Base-by-base conservation (phyloP, 2,113 vertebrate genomes). In the Carassius carassius region DNA sequence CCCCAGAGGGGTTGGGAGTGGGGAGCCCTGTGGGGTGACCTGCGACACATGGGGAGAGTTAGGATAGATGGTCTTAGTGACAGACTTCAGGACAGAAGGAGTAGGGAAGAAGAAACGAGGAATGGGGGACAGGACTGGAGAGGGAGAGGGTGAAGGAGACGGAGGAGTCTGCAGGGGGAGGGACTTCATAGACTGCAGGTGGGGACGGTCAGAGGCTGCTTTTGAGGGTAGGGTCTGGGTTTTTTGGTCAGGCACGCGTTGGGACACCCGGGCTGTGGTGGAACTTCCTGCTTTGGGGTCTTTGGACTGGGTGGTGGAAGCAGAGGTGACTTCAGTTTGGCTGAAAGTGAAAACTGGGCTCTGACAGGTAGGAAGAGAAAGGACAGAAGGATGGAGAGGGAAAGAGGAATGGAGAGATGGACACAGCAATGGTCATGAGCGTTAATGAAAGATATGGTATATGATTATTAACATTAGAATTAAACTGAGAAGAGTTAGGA, bases 291-390 rank as follows among this genome's bases (percentile, higher is more conserved):
- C 51, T 92, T 94, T 94, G 84, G 93, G n/a, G 91, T 95, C 92
- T 94, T 95, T 87, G 94, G 95, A 87, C 86, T 90, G 87, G 91
- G 88, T 58, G 87, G 90, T 21, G 44, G 93, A 88, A 84, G 91
- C 88, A 82, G 93, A 89, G 78, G 92, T 90, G 89, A 94, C 94
- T 87, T 95, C 94, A 87, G 94, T 92, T 84, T 94, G 96, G 93
- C 92, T 97, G 93, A 97, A 97, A 91, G 95, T 96, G 94, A 97
- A 97, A 88, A 96, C 96, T 13, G 97, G 96, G 93, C 96, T 97
- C 97, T 97, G 95, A 87, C 90, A 87, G 88, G 82, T 84, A 62
- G 85, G 87, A 77, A 88, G 75, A 88, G 78, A 87, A 84, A 86
- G 82, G 86, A 89, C 85, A 91, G 87, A 89, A 87, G 90, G 21